Base-by-base conservation (phyloP, 92 coral and sea anemone genomes). In the Porites divaricata region DNA sequence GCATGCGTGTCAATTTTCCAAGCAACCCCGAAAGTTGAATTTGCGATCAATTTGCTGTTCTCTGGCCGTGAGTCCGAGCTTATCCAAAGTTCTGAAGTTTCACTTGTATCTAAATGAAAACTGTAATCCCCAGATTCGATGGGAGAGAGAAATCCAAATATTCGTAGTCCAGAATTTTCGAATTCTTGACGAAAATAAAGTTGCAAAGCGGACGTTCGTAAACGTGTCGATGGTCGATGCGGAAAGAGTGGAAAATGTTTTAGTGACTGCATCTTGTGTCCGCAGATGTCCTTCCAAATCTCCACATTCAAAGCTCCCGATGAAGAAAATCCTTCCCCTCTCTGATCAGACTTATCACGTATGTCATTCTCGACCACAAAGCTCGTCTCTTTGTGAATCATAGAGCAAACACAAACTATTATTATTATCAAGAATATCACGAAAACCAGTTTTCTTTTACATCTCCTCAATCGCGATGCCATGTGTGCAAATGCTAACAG, bases 61-160 rank as follows among this genome's bases (percentile, higher is more conserved):
- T 72, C 62, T 11, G 96, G 99, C 16, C 87, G 70, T 3, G 82
- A 54, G 75, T 94, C 85, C 17, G 79, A 63, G 74, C 99, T 92
- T 0, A 96, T 26, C 99, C 99, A 96, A 0, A 96, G 74, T 75
- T 96, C 99, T 4, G 95, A 77, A 41, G 93, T 63, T 67, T 92
- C 98, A 66, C 89, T 87, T 23, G 96, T 81, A 63, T 75, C 74
- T 22, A 90, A 35, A 15, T 83, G 90, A 88, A 96, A 94, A 17
- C 68, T 70, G 59, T 86, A 88, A 15, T 50, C 50, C 62, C 84
- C 93, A 67, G 83, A 59, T 14, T 78, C 72, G 23, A 73, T 69
- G 25, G 94, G 86, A 23, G 79, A 69, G 8, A 96, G 70, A 65
- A 72, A 94, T n/a, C 99, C 99, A 79, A 94, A 96, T 23, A 96